A percentile compares a stretch with the other conserved stretches of the same genome.
Conservation (phyloP, 2,888 invertebrate genomes). For the Drosophila lutescens region DNA sequence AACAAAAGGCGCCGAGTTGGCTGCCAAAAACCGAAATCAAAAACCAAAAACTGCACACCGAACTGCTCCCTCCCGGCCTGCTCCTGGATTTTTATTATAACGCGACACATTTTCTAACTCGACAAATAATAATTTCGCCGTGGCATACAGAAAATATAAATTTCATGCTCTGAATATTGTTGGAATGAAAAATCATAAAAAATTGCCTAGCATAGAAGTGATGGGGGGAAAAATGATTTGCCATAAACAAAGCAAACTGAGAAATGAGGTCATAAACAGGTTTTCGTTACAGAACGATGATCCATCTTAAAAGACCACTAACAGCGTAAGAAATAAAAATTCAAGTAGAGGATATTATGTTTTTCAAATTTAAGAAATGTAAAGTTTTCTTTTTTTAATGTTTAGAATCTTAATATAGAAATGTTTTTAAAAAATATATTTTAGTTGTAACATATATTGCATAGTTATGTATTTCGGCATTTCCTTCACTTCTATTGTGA, state of each 20-base stretch:
- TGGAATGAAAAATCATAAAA: conserved; percentile 50
- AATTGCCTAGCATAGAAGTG: conserved; percentile 11
- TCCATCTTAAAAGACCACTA: conserved; percentile 6
- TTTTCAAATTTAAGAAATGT: no score
- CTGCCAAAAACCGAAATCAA: conserved; percentile 75
- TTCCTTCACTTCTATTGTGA: no score
- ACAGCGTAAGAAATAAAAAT: not conserved
- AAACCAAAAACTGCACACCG: conserved; percentile 60
- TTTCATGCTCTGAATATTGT: conserved; percentile 76
- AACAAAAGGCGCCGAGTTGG: conserved; percentile 80
- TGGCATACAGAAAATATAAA: conserved; percentile 65
- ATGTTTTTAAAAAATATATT: no score
- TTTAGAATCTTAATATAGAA: no score
- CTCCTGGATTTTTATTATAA: conserved; percentile 45
- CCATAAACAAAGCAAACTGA: conserved; percentile 52
- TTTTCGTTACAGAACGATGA: not conserved
- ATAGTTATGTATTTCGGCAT: no score
- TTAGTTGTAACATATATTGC: no score
- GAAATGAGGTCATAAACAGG: conserved; percentile 36
- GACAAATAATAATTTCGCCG: conserved; percentile 70
- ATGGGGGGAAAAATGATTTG: conserved; percentile 55
- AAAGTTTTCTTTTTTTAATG: no score
- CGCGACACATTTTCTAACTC: conserved; percentile 69
- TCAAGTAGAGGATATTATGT: not conserved
- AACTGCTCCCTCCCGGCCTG: conserved; percentile 3